Conservation (phyloP, 1,140 invertebrate genomes). For the Mylabris phalerata region DNA sequence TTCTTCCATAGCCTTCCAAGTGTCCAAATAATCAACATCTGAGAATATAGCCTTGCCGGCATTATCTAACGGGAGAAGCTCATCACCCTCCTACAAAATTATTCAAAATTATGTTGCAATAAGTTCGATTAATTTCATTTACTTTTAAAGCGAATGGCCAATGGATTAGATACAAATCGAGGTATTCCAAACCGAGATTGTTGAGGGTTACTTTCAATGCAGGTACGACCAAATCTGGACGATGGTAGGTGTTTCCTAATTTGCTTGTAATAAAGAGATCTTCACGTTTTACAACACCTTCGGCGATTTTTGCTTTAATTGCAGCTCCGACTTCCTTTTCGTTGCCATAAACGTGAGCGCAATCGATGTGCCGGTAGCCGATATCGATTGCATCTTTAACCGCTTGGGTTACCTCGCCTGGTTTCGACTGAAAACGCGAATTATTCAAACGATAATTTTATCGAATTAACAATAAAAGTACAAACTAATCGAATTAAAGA, state of each 20-base stretch:
- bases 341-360: constrained; percentile 64
- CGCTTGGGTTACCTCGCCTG: constrained; percentile 56
- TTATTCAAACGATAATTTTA: neutral
- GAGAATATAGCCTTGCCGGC: constrained; percentile 43
- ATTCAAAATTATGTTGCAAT: neutral
- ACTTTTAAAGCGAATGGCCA: constrained; percentile 57
- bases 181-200: constrained; percentile 60
- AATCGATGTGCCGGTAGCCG: constrained; percentile 67
- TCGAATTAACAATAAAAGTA: neutral
- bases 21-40: constrained; percentile 54
- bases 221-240: constrained; percentile 51
- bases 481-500: neutral
- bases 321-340: constrained; percentile 76
- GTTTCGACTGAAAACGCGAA: constrained; percentile 5
- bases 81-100: constrained; percentile 38
- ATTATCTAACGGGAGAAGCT: constrained; percentile 40
- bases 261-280: constrained; percentile 65
- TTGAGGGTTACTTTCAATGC: constrained; percentile 55
- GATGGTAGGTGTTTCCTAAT: constrained; percentile 61
- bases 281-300: constrained; percentile 59
- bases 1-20: constrained; percentile 69
- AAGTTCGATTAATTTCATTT: neutral
- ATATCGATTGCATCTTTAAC: constrained; percentile 66
- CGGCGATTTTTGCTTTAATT: constrained; percentile 61
- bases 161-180: constrained; percentile 75